Evolutionary conservation across 2,113 vertebrate species (phyloP).

Genomic region (Sinocyclocheilus maitianheensis): DNA sequence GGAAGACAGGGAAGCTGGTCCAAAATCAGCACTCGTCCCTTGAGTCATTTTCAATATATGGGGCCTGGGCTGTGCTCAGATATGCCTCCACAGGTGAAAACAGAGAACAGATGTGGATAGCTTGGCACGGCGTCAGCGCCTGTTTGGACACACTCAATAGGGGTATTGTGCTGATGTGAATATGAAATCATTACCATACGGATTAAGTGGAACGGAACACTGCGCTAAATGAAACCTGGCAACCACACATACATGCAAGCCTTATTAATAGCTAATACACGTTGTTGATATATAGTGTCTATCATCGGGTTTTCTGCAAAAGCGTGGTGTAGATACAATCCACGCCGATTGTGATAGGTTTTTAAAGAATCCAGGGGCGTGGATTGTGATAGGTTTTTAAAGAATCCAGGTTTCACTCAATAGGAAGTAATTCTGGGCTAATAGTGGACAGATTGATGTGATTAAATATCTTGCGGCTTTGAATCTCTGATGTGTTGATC

Average conservation of each 20-base stretch:
- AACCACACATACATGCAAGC: constrained; percentile 51
- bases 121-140: constrained; percentile 40
- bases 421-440: constrained; percentile 35
- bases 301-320: constrained; percentile 16
- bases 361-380: no score
- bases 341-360: no score
- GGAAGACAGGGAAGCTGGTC: no score
- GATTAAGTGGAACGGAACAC: constrained; percentile 57
- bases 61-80: constrained; percentile 9
- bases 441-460: background rate
- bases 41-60: constrained; percentile 11
- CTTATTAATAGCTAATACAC: constrained; percentile 58
- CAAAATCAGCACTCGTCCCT: no score
- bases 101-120: constrained; percentile 56
- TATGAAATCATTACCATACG: constrained; percentile 55
- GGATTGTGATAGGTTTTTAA: no score
- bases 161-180: constrained; percentile 57
- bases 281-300: constrained; percentile 56
- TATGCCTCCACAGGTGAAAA: constrained; percentile 59
- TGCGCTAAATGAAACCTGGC: constrained; percentile 57
- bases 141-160: constrained; percentile 47
- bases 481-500: constrained; percentile 1
- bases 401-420: constrained; percentile 44
- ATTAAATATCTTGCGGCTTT: background rate
- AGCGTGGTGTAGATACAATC: constrained; percentile 28